Conservation (phyloP, 2,797 vertebrate genomes). For the Denticeps clupeoides region DNA sequence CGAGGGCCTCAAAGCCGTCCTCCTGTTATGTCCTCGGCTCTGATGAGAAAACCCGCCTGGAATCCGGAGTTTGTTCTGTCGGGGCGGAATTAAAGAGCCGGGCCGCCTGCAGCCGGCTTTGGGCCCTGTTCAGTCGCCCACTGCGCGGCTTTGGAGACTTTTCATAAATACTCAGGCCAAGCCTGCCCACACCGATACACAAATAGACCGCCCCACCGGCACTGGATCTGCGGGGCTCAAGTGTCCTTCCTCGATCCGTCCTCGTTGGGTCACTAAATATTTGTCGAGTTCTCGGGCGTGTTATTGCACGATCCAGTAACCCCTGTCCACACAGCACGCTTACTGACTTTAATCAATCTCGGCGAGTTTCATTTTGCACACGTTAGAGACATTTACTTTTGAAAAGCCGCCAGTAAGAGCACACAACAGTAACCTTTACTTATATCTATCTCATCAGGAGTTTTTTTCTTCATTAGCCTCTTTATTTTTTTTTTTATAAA, state of each 20-base stretch:
- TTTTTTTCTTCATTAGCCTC: too few species aligned
- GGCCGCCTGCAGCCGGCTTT: slow-evolving; percentile 18
- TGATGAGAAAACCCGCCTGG: not conserved
- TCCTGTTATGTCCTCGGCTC: not conserved
- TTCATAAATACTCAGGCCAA: slow-evolving; percentile 48
- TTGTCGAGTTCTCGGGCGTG: slow-evolving; percentile 12
- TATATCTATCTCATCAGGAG: too few species aligned
- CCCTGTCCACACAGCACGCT: too few species aligned
- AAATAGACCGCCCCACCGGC: slow-evolving; percentile 48
- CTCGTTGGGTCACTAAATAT: slow-evolving; percentile 34
- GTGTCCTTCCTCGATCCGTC: slow-evolving; percentile 26
- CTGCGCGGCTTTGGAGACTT: slow-evolving; percentile 30
- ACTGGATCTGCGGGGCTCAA: slow-evolving; percentile 45
- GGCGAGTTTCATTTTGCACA: too few species aligned
- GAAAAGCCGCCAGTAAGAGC: too few species aligned
- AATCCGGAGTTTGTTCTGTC: slow-evolving; percentile 6
- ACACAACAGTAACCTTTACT: too few species aligned
- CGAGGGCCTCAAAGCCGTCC: not conserved
- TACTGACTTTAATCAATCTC: too few species aligned
- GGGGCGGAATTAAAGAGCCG: slow-evolving; percentile 19
- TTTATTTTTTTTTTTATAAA: too few species aligned
- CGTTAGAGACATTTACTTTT: too few species aligned
- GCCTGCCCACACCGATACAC: slow-evolving; percentile 50
- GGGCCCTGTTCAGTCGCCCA: slow-evolving; percentile 27
- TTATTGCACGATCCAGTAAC: not conserved